Evolutionary conservation across 1,140 invertebrate species (phyloP).

Genomic region (Trypoxylus dichotomus): DNA sequence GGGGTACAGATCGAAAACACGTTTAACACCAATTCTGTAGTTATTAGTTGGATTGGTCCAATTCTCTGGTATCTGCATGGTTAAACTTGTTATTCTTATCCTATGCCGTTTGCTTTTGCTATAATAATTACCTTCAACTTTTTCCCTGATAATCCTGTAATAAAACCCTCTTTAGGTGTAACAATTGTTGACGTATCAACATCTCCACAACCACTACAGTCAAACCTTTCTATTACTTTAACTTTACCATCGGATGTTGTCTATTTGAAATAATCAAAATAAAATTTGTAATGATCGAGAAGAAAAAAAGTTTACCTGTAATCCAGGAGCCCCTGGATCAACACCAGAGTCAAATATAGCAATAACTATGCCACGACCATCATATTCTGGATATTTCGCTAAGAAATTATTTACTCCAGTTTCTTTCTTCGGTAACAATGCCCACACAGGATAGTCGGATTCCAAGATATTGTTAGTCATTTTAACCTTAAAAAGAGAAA

Average conservation of each 20-base stretch:
- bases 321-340: conserved; percentile 90
- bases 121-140: conserved; percentile 74
- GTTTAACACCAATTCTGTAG: conserved; percentile 85
- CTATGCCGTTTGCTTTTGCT: not conserved
- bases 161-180: conserved; percentile 68
- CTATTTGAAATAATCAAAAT: conserved; percentile 57
- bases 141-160: conserved; percentile 85
- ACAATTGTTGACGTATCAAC: conserved; percentile 86
- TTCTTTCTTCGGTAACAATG: conserved; percentile 92
- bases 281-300: not conserved
- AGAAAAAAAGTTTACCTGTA: conserved; percentile 74
- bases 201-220: conserved; percentile 94
- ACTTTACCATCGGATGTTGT: conserved; percentile 82
- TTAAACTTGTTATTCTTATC: not conserved
- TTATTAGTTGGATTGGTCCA: conserved; percentile 85
- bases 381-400: conserved; percentile 88
- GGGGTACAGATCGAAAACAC: conserved; percentile 86
- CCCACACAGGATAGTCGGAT: conserved; percentile 78
- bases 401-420: conserved; percentile 88
- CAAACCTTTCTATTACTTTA: conserved; percentile 94
- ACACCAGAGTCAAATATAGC: conserved; percentile 98
- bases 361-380: conserved; percentile 89
- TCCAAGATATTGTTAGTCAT: conserved; percentile 50
- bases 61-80: conserved; percentile 71
- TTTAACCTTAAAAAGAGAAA: not conserved